Base-by-base conservation (phyloP, 2,888 invertebrate genomes). In the Hyles lineata region DNA sequence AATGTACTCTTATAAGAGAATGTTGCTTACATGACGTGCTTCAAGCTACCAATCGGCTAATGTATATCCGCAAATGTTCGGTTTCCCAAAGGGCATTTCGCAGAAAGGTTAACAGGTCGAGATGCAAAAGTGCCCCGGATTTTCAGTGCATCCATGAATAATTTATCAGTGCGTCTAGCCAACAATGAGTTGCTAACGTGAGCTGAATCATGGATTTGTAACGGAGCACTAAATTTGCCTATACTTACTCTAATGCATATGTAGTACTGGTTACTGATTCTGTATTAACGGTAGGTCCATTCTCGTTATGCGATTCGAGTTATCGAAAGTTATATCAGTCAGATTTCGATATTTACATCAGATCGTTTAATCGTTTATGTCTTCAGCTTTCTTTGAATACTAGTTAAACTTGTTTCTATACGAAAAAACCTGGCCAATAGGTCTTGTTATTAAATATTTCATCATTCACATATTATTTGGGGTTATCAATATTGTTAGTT, bases 261-360 rank as follows among this genome's bases (percentile, higher is more conserved):
- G 89, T 88, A 92, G 88, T 91, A 88, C 77, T 87, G 80, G 83
- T 82, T 83, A 79, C 89, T 86, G 89, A 81, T 79, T 91, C 92
- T 92, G 92, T 92, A 82, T 86, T 93, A 93, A 93, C 94, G 93
- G 93, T 90, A 92, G 83, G 86, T 88, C 87, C 78, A 23, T 73
- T 76, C 79, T 77, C 76, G 77, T 77, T 75, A 78, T 77, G 73
- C 78, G 79, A 79, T 83, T 84, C 84, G 83, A 82, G 84, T 82
- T 71, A 83, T 78, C 76, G 82, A 82, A 82, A 82, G 81, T 83
- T 79, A 81, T 79, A 75, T 69, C n/a, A 50, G 76, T 77, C 82
- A 78, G 80, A 82, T 80, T 81, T 78, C 15, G 23, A 43, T 43
- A 21, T 35, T n/a, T 29, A 9, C 23, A 72, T 25, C 63, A 23